Evolutionary conservation across 2,797 vertebrate genomes (phyloP).

Genomic region (Phalloptychus januarius): DNA sequence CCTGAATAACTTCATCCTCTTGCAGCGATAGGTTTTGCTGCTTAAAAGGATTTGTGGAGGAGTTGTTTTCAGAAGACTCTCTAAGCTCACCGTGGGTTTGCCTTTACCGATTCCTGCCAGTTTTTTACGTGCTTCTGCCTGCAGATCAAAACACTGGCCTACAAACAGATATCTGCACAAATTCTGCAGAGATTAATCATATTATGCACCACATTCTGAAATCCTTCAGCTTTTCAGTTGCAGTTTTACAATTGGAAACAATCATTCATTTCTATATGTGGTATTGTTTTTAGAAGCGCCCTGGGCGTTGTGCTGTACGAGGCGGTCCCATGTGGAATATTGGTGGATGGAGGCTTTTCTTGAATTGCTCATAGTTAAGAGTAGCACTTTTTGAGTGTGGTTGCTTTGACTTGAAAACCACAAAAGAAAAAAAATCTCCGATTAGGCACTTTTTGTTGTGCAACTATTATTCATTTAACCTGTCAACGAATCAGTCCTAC

Average conservation of each 20-base stretch:
- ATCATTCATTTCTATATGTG: background rate
- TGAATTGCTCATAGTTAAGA: background rate
- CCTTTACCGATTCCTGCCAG: constrained; percentile 4
- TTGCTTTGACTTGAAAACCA: background rate
- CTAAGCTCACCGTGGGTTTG: background rate
- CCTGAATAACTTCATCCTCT: background rate
- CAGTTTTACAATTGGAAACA: background rate
- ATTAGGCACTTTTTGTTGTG: too few relatives aligned
- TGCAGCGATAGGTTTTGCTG: background rate
- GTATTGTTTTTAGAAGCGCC: background rate
- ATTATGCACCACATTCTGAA: background rate
- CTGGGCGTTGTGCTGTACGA: background rate
- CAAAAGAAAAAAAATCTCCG: too few relatives aligned
- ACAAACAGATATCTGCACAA: background rate
- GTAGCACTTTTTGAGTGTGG: background rate
- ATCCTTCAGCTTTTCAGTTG: background rate
- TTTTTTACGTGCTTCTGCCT: background rate
- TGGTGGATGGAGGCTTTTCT: background rate
- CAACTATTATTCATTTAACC: too few relatives aligned
- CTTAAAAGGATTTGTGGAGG: constrained; percentile 3
- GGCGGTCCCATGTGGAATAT: background rate
- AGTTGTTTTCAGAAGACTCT: constrained; percentile 4
- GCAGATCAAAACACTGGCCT: background rate
- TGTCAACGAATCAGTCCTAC: too few relatives aligned
- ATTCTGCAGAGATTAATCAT: background rate